Evolutionary conservation across 2,888 invertebrate species (phyloP).

Genomic region (Hydraecia micacea): DNA sequence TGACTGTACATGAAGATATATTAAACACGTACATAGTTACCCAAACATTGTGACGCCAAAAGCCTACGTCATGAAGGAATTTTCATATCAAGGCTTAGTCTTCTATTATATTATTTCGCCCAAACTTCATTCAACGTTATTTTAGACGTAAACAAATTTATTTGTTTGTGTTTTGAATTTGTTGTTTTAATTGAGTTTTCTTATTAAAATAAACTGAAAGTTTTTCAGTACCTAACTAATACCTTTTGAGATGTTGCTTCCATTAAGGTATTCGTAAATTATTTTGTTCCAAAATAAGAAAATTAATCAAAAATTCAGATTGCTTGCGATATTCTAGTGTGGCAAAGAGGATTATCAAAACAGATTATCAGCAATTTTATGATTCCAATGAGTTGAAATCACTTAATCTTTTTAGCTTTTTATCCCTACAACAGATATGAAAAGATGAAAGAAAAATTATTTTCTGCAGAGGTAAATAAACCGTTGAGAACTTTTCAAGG

Average conservation of each 20-base stretch:
- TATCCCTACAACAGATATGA: not conserved
- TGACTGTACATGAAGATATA: no score
- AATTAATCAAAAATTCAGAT: conserved; percentile 3
- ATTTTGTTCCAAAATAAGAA: not conserved
- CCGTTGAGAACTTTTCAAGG: not conserved
- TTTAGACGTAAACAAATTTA: conserved; percentile 10
- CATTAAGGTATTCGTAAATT: not conserved
- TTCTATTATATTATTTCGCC: not conserved
- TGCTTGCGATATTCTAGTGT: conserved; percentile 20
- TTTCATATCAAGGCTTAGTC: conserved; percentile 25
- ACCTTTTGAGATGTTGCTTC: conserved; percentile 8
- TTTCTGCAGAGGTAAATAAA: not conserved
- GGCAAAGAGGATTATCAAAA: conserved; percentile 3
- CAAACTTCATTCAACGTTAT: conserved; percentile 18
- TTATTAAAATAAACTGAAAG: conserved; percentile 21
- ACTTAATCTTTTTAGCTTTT: not conserved
- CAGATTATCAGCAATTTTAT: not conserved
- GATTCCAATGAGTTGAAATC: not conserved
- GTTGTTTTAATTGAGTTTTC: conserved; percentile 37
- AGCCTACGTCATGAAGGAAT: conserved; percentile 35
- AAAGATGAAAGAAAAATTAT: not conserved
- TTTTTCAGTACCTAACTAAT: not conserved
- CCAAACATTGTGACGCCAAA: conserved; percentile 38
- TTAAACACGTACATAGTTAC: conserved; percentile 22
- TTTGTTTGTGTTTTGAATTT: conserved; percentile 26